These are phyloP conservation scores for Acleris literana DNA, from an alignment of 2,888 invertebrate species.

Conservation along the genomic window DNA sequence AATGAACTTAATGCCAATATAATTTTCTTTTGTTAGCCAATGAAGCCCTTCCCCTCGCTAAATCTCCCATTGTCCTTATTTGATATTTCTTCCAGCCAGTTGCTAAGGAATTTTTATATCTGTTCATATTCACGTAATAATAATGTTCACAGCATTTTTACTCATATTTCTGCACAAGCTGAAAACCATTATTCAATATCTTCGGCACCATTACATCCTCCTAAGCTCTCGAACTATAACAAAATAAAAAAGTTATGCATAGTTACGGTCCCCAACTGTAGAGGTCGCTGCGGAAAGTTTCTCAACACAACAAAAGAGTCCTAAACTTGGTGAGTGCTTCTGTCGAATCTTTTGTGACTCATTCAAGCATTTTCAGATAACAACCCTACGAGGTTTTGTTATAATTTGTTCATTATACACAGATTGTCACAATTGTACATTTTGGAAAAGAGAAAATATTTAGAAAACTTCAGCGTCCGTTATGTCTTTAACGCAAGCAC, in stretches of 20 bases:
- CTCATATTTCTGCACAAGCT: background rate
- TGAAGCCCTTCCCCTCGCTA: no score
- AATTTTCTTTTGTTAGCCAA: no score
- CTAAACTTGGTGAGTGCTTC: slow-evolving; percentile 30
- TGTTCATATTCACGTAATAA: background rate
- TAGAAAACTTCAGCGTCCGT: no score
- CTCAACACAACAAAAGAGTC: slow-evolving; percentile 29
- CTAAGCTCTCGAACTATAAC: slow-evolving; percentile 33
- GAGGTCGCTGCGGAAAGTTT: slow-evolving; percentile 20
- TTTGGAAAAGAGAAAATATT: no score
- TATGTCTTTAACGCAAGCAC: no score
- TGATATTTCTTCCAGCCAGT: no score
- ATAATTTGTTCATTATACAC: background rate
- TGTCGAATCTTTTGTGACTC: slow-evolving; percentile 25
- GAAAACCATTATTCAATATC: slow-evolving; percentile 27
- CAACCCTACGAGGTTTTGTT: background rate
- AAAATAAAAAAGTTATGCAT: slow-evolving; percentile 34
- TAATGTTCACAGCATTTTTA: background rate
- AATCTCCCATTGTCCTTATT: no score
- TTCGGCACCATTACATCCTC: slow-evolving; percentile 17
- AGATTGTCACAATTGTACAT: background rate
- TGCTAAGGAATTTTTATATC: no score
- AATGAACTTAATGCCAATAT: no score
- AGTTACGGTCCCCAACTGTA: slow-evolving; percentile 20
- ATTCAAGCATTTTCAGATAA: slow-evolving; percentile 13